Base-by-base conservation (phyloP, 2,113 vertebrate genomes). In the Larimichthys crocea region DNA sequence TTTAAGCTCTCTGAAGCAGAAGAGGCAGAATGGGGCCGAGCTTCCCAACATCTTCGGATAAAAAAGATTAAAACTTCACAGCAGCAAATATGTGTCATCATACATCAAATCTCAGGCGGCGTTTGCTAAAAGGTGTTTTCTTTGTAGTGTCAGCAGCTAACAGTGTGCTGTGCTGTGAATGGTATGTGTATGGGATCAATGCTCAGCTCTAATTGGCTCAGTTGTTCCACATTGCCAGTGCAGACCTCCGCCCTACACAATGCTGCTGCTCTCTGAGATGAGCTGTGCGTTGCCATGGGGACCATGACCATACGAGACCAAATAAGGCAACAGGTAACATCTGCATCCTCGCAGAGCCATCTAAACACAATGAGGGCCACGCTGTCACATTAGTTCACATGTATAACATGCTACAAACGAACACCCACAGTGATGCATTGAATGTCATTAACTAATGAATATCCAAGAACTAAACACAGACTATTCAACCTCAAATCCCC, bases 231-330 rank as follows among this genome's bases (percentile, higher is more conserved):
- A 60, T 64, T 75, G 61, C 56, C 79, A 42, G 66, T 10, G 66
- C 73, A 70, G 82, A 89, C 86, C 92, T 80, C 85, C 86, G 77
- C 87, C 90, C 85, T 57, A 63, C 86, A 89, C 82, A 84, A 87
- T 83, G 78, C 68, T 83, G 80, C 73, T 82, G 86, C 86, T 88
- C 74, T 73, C 65, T 78, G 75, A 92, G 85, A 88, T 68, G 79
- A 93, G 86, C 88, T 56, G 48, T 76, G 84, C 73, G 94, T 95
- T 95, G 89, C 94, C 92, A 95, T 94, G 90, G 94, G 76, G 86
- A 96, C 93, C 31, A 66, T 14, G 68, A 80, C 88, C 91, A 90
- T 87, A 76, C 89, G 91, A 85, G 83, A 84, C 84, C 92, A 89
- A 89, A 94, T 88, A 92, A 91, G 77, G 89, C 72, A 91, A 85